Evolutionary conservation across 30 jellyfish, hydroid and myxozoan genomes (phyloP).

Genomic region (Aurelia sp.): DNA sequence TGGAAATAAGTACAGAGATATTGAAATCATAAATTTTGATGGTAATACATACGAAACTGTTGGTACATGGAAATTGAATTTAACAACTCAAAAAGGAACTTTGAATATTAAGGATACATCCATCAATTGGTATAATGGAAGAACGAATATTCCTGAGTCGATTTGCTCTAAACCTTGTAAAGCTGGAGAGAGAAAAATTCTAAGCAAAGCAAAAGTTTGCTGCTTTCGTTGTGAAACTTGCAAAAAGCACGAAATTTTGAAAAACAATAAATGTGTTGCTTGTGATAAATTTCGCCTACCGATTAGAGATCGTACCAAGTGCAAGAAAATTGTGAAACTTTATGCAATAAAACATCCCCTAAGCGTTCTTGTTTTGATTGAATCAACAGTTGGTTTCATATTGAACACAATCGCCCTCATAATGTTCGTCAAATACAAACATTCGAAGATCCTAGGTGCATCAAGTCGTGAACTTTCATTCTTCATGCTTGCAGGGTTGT

Average conservation of each 20-base stretch:
- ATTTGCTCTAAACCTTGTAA: slow-evolving; percentile 54
- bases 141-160: not conserved
- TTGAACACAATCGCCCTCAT: slow-evolving; percentile 16
- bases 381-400: slow-evolving; percentile 28
- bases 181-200: not conserved
- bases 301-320: not conserved
- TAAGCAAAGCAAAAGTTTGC: slow-evolving; percentile 7
- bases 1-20: not conserved
- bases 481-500: slow-evolving; percentile 47
- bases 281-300: slow-evolving; percentile 34
- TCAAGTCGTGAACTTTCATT: slow-evolving; percentile 61
- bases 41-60: not conserved
- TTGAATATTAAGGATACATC: not conserved
- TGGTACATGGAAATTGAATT: slow-evolving; percentile 3
- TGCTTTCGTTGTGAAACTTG: slow-evolving; percentile 58
- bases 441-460: slow-evolving; percentile 48
- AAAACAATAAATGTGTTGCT: slow-evolving; percentile 43
- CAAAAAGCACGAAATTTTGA: not conserved
- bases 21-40: not conserved
- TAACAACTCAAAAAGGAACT: not conserved
- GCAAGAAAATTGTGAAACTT: slow-evolving; percentile 21
- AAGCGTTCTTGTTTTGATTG: slow-evolving; percentile 17
- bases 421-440: slow-evolving; percentile 21
- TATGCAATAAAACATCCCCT: not conserved
- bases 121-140: slow-evolving; percentile 16